Percentiles rank a stretch among this genome's conserved stretches.
These are phyloP conservation scores for Tetramorium parvispinum DNA, from an alignment of 1,140 invertebrate genomes.

Conservation along the genomic window DNA sequence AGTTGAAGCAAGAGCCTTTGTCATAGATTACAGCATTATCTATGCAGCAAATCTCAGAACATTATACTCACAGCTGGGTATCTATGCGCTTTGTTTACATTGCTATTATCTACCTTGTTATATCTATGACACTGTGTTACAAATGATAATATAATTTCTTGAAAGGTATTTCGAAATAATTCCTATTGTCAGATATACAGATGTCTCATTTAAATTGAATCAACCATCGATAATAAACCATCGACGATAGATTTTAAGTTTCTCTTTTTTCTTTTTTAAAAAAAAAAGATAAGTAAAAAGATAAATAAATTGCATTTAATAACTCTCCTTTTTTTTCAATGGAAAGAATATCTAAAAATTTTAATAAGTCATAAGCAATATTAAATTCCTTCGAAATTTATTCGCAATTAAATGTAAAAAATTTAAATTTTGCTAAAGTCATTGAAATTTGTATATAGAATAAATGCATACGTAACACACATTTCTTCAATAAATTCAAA, in stretches of 20 bases:
- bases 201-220: neutral
- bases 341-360: neutral
- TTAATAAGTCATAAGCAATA: neutral
- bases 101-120: constrained; percentile 35
- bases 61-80: constrained; percentile 9
- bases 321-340: neutral
- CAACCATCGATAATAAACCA: neutral
- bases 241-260: neutral
- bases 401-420: neutral
- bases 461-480: neutral
- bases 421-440: neutral
- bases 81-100: constrained; percentile 33
- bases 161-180: constrained; percentile 16
- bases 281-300: neutral
- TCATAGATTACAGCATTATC: constrained; percentile 11
- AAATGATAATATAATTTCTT: neutral
- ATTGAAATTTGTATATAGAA: neutral
- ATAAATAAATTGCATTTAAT: neutral
- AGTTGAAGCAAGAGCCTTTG: neutral
- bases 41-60: constrained; percentile 29
- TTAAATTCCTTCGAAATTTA: neutral
- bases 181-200: neutral
- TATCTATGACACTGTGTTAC: constrained; percentile 10
- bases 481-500: constrained; percentile 13
- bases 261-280: neutral